Evolutionary conservation across 2,888 invertebrate genomes (phyloP).

Genomic region (Ceriagrion tenellum): DNA sequence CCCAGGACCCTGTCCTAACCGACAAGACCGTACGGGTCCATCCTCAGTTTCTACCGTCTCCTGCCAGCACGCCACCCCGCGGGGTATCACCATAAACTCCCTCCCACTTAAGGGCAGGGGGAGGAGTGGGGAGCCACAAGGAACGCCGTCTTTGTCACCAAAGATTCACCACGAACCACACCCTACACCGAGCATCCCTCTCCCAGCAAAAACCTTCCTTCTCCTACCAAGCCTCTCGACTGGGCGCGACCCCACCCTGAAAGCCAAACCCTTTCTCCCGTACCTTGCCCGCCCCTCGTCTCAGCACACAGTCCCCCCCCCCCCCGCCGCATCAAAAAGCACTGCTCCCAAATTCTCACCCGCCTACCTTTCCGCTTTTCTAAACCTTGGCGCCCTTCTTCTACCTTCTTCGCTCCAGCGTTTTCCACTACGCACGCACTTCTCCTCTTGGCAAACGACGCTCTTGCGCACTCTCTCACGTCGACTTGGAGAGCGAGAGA

Average conservation of each 20-base stretch:
- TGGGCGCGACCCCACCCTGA: neutral
- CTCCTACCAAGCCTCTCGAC: neutral
- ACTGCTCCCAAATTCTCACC: neutral
- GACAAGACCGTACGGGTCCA: neutral
- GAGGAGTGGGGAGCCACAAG: neutral
- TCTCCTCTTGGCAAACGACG: neutral
- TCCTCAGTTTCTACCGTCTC: neutral
- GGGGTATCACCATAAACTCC: neutral
- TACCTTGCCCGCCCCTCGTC: neutral
- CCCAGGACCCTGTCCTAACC: neutral
- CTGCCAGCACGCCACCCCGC: neutral
- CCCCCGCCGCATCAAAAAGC: slow-evolving; percentile 7
- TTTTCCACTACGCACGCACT: neutral
- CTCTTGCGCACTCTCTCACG: slow-evolving; percentile 41
- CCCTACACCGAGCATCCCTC: neutral
- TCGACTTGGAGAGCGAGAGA: neutral
- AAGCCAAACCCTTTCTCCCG: neutral
- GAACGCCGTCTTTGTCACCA: slow-evolving; percentile 33
- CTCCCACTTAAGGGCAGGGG: neutral
- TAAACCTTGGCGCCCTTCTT: neutral
- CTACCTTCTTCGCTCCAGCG: neutral
- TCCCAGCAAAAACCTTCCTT: neutral
- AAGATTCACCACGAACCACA: slow-evolving; percentile 48
- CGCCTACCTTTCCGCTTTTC: slow-evolving; percentile 18
- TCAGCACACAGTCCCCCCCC: neutral